phyloP scores from a whole-genome alignment of 2,113 vertebrate species.

The Gavia stellata region DNA sequence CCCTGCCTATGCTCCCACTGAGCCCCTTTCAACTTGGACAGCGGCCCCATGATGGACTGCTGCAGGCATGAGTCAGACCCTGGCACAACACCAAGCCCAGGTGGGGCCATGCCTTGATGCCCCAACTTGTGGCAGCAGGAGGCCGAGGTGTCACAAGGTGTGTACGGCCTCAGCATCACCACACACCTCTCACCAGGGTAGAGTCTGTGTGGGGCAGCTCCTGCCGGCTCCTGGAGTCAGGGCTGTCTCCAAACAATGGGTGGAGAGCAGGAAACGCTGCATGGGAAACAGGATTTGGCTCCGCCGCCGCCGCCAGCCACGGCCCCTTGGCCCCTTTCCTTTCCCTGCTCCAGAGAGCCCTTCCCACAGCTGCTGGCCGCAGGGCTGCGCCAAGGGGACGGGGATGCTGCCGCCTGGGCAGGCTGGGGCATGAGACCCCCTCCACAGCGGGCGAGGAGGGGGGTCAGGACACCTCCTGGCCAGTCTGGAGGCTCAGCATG shows the following conservation, averaged over 20 bases:
- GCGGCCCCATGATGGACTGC: fast-evolving
- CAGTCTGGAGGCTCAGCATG: neutral
- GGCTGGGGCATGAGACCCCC: neutral
- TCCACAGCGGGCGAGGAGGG: neutral
- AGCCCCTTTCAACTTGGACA: fast-evolving
- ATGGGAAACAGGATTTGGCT: conserved; percentile 72
- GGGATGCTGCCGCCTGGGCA: fast-evolving
- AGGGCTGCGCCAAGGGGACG: neutral
- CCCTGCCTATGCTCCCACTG: neutral
- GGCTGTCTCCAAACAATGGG: conserved; percentile 64
- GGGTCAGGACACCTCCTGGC: neutral
- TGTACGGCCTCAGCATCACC: neutral
- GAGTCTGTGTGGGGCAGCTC: neutral
- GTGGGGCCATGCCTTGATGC: neutral
- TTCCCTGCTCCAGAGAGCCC: conserved; percentile 47
- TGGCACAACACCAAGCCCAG: fast-evolving
- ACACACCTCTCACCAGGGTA: neutral
- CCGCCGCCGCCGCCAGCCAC: neutral
- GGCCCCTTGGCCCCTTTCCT: conserved; percentile 59
- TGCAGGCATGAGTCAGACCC: fast-evolving
- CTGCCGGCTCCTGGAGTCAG: conserved; percentile 4
- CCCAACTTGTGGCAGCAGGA: fast-evolving
- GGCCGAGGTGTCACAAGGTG: neutral
- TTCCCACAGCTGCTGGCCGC: neutral
- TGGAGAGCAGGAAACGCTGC: conserved; percentile 67